Evolutionary conservation across 2,797 vertebrate species (phyloP).

Genomic region (Varecia variegata): DNA sequence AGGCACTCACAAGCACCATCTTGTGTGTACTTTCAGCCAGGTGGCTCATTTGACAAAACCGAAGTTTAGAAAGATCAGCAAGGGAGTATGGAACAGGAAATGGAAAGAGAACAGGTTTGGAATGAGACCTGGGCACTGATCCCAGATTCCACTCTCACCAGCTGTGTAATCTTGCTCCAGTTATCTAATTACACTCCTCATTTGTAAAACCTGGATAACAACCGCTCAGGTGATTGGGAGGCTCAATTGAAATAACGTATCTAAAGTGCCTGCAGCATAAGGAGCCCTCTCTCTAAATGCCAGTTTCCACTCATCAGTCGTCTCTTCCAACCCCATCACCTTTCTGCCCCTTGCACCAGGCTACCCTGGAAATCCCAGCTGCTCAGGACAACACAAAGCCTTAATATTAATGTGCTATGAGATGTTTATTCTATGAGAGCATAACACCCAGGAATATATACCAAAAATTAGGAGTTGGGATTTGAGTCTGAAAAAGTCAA

Average conservation of each 20-base stretch:
- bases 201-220: constrained; percentile 44
- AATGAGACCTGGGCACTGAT: constrained; percentile 5
- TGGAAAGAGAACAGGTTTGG: constrained; percentile 3
- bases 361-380: not conserved
- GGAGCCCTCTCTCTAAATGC: not conserved
- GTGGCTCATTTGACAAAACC: not conserved
- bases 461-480: not conserved
- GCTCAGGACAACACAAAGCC: not conserved
- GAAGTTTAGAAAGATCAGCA: not conserved
- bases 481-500: constrained; percentile 26
- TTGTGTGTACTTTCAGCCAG: not conserved
- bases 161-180: constrained; percentile 35
- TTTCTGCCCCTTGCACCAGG: not conserved
- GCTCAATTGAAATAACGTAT: not conserved
- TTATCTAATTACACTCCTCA: constrained; percentile 42
- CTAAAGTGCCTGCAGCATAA: not conserved
- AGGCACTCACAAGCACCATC: not conserved
- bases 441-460: not conserved
- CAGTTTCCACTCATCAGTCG: not conserved
- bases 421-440: not conserved
- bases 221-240: not conserved
- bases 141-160: constrained; percentile 5
- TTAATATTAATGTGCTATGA: not conserved
- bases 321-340: not conserved
- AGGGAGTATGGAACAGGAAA: not conserved